Evolutionary conservation across 2,888 invertebrate species (phyloP), one percentile per base, ranked within the genome.

Genomic region (Xestia ashworthii): DNA sequence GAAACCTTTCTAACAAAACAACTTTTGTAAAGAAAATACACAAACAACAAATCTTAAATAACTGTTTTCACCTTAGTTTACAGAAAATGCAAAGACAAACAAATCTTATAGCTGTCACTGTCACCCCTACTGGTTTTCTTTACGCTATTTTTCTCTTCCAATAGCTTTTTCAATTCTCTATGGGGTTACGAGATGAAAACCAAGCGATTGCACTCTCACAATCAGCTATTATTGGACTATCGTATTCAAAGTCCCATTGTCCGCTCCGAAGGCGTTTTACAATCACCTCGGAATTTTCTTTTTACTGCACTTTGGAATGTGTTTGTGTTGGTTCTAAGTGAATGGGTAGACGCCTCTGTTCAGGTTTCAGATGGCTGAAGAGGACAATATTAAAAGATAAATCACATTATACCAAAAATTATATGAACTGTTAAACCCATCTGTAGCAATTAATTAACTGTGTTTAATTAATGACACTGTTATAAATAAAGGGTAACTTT

Each of bases 221-320:
- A 81, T 82, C 73, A 80, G 67, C 76, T 80, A 86, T 87, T 86
- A 88, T 87, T 84, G 76, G 79, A 73, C 87, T 81, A 88, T 88
- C 72, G 84, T 67, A 84, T 84, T 83, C 79, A 81, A 73, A 76
- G 80, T 75, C 12, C 78, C 78, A 72, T 87, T 88, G 79, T 87
- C 74, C 58, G 68, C 70, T 16, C 60, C 8, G 44, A 44, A 77
- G 74, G 78, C 62, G 70, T 75, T 78, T 72, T 68, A 81, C 74
- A 78, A 74, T 74, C 84, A 81, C 64, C 55, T 86, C 64, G 44
- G 67, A 66, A 69, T 78, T 81, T 78, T 78, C 62, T 78, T 85
- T 85, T 81, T 83, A 77, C 44, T 60, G 64, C 38, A 66, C 74
- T n/a, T 25, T 58, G 78, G 60, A 83, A 74, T 85, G 71, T 76